Conservation (phyloP, 2,888 invertebrate genomes). For the Hemicrepidius hirtus region DNA sequence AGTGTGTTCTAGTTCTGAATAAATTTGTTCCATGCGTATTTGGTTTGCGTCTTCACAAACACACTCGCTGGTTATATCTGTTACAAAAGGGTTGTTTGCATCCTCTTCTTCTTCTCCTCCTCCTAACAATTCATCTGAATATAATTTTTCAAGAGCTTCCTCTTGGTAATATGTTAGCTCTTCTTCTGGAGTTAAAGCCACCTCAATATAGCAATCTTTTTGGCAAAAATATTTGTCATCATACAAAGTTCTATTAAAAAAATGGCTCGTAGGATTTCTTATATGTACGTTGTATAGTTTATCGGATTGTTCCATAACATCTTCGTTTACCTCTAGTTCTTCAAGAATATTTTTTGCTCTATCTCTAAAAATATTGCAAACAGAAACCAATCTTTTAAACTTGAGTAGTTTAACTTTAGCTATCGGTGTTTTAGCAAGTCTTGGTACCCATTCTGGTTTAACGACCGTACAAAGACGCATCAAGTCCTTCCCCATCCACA, state of each 20-base stretch:
- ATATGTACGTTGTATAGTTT: slow-evolving; percentile 63
- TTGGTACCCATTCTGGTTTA: slow-evolving; percentile 60
- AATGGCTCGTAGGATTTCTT: slow-evolving; percentile 63
- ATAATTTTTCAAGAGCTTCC: not conserved
- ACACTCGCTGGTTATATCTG: not conserved
- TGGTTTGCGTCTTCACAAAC: slow-evolving; percentile 22
- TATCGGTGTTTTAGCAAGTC: slow-evolving; percentile 58
- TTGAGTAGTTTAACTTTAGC: slow-evolving; percentile 65
- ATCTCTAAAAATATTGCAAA: slow-evolving; percentile 55
- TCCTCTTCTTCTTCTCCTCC: not conserved
- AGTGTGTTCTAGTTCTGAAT: slow-evolving; percentile 7
- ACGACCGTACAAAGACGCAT: slow-evolving; percentile 68
- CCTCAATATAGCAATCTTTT: slow-evolving; percentile 64
- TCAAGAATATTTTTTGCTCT: slow-evolving; percentile 58
- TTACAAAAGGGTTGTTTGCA: not conserved
- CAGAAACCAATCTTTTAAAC: slow-evolving; percentile 64
- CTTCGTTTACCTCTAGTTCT: slow-evolving; percentile 56
- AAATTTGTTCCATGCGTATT: slow-evolving; percentile 11
- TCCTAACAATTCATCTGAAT: not conserved
- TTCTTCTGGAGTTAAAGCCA: slow-evolving; percentile 50
- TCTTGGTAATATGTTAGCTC: not conserved
- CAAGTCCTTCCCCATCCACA: slow-evolving; percentile 74
- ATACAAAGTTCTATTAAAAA: slow-evolving; percentile 64
- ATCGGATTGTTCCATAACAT: slow-evolving; percentile 52
- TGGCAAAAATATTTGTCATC: slow-evolving; percentile 61